Percentiles rank a stretch among this genome's conserved stretches.
These are phyloP conservation scores for Tolmerus cingulatus DNA, from an alignment of 2,888 invertebrate genomes.

Conservation along the genomic window DNA sequence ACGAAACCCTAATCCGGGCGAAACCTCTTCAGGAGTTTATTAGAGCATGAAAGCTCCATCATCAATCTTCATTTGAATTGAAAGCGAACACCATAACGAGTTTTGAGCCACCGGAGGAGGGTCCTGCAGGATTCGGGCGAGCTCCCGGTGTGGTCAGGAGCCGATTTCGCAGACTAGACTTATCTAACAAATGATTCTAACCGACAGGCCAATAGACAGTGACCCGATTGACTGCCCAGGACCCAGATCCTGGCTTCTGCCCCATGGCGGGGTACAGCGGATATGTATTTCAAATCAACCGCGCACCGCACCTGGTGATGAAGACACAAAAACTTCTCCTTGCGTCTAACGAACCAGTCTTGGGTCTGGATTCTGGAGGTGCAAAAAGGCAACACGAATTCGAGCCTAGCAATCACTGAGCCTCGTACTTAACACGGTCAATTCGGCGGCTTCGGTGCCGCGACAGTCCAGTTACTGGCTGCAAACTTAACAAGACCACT, in stretches of 20 bases:
- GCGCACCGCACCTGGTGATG: background rate
- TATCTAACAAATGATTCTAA: background rate
- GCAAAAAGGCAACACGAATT: background rate
- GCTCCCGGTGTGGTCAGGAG: background rate
- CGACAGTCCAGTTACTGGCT: background rate
- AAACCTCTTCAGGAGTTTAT: slow-evolving; percentile 46
- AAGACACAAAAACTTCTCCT: background rate
- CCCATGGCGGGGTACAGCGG: background rate
- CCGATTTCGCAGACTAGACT: background rate
- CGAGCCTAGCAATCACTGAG: background rate
- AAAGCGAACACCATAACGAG: slow-evolving; percentile 44
- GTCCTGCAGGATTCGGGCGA: background rate
- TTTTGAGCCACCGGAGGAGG: background rate
- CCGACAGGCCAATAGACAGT: background rate
- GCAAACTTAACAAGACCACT: background rate
- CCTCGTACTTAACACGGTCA: background rate
- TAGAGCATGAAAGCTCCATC: slow-evolving; percentile 49
- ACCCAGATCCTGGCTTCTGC: background rate
- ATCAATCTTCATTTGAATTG: slow-evolving; percentile 52
- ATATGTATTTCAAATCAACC: background rate
- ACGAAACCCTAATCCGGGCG: slow-evolving; percentile 26
- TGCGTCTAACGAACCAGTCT: background rate
- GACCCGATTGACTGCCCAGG: background rate
- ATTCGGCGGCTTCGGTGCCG: background rate
- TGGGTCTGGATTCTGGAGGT: background rate